Base-by-base conservation (phyloP, 2,797 vertebrate species). In the Anomalospiza imberbis region DNA sequence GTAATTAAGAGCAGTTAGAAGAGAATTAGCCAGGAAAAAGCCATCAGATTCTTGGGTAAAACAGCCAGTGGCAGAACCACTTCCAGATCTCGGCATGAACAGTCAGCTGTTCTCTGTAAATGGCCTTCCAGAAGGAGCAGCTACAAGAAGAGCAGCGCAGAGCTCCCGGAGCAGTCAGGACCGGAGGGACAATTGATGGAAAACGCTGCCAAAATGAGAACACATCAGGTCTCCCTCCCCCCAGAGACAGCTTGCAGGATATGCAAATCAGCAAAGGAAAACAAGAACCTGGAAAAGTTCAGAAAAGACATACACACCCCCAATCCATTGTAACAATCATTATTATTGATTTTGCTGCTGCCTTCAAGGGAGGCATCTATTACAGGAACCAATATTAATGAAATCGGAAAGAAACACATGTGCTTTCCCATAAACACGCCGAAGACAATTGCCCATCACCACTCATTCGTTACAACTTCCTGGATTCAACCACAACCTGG, bases 271-370 rank as follows among this genome's bases (percentile, higher is more conserved):
- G 51, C 32, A 53, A 22, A 88, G 50, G 36, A 76, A 95, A 72
- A 85, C 1, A 24, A 32, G 54, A 89, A 88, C 54, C 17, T 12
- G 22, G 47, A 65, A 90, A 92, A 94, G 89, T 85, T 79, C 67
- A 93, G 92, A 88, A 93, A 55, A 32, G 70, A 95, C 26, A 26
- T 36, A n/a, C 38, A 72, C 54, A n/a, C 17, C 54, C 78, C 66
- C 91, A 96, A 85, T 96, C 97, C 96, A 95, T 97, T 76, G 91
- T 93, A 95, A 86, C 94, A 94, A 96, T 97, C 96, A 95, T 97
- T 97, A 96, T 68, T 96, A 98, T 98, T 94, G 97, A 97, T 96
- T 95, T 92, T 79, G 26, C 68, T 94, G 88, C 93, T 97, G 94
- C 95, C 96, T 97, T 96, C 95, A 93, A 96, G 95, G 83, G 91